These are phyloP conservation scores for Catharus minimus DNA, from an alignment of 2,113 vertebrate genomes.

Conservation along the genomic window DNA sequence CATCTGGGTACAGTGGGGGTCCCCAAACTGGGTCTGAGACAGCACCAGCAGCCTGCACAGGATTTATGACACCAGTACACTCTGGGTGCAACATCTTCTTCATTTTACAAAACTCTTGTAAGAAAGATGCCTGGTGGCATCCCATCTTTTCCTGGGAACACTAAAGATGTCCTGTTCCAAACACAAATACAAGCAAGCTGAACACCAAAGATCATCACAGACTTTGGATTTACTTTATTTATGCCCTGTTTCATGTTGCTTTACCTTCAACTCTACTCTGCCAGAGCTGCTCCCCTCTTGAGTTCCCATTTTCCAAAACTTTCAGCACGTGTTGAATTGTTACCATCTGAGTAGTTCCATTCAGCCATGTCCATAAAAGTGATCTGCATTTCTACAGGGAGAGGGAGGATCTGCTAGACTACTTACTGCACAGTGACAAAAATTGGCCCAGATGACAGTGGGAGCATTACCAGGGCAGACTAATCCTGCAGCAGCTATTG, in stretches of 20 bases:
- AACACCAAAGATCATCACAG: background rate
- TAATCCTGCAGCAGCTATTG: background rate
- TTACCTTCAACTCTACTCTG: background rate
- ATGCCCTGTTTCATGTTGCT: background rate
- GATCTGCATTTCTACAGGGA: background rate
- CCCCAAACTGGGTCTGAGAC: background rate
- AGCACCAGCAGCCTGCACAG: background rate
- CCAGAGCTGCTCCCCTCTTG: background rate
- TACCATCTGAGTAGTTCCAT: background rate
- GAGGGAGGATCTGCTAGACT: background rate
- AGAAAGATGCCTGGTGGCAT: background rate
- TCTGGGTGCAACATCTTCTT: accelerated
- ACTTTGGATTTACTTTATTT: background rate
- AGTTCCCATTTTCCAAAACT: background rate
- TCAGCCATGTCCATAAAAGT: background rate
- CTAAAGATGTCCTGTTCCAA: background rate
- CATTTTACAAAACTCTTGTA: background rate
- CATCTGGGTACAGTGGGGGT: background rate
- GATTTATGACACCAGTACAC: background rate
- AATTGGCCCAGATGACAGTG: background rate
- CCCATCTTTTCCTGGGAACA: background rate
- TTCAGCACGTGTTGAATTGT: background rate
- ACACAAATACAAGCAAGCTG: background rate
- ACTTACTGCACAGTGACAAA: background rate
- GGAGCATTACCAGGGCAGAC: background rate